These are phyloP conservation scores for honey bee (Apis mellifera) DNA, from an alignment of 1,140 invertebrate genomes.

Conservation along the genomic window Amel_HAv3.1 CM009938.2:6352001-6352500, in stretches of 20 bases:
- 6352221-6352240: constrained; percentile 35
- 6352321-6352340: no score
- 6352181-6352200: constrained; percentile 3
- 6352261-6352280: neutral
- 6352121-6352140: neutral
- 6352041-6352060: neutral
- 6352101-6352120: neutral
- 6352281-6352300: neutral
- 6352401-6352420: neutral
- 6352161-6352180: neutral
- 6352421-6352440: neutral
- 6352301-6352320: neutral
- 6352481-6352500: neutral
- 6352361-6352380: neutral
- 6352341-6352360: neutral
- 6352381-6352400: neutral
- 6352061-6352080: neutral
- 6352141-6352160: neutral
- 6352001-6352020: neutral
- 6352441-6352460: neutral
- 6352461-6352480: neutral
- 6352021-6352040: neutral
- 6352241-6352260: neutral
- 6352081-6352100: neutral
- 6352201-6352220: constrained; percentile 23